Conservation (phyloP, 2,888 invertebrate genomes). For the Microctonus aethiopoides region DNA sequence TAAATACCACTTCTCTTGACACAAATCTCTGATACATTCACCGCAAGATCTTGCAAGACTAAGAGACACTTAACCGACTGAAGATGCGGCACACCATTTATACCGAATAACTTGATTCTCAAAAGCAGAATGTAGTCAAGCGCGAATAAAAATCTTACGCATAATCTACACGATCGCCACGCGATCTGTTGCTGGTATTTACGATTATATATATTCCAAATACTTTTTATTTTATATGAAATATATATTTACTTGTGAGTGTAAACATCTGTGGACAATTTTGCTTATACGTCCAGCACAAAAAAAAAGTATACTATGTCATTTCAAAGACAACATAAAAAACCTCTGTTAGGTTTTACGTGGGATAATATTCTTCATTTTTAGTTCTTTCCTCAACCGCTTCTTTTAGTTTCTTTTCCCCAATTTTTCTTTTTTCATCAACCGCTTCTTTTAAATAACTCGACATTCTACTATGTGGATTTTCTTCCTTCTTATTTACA, state of each 20-base stretch:
- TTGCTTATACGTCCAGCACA: background rate
- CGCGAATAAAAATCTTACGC: slow-evolving; percentile 1
- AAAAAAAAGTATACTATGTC: too few relatives aligned
- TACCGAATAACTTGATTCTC: slow-evolving; percentile 8
- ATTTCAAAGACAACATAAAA: too few relatives aligned
- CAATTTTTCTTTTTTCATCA: too few relatives aligned
- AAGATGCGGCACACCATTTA: background rate
- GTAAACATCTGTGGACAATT: background rate
- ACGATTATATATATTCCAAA: background rate
- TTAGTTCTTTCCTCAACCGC: too few relatives aligned
- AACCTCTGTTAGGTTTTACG: too few relatives aligned
- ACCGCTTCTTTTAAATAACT: too few relatives aligned
- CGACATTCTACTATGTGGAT: too few relatives aligned
- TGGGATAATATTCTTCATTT: too few relatives aligned
- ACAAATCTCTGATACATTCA: slow-evolving; percentile 17
- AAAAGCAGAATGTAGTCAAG: background rate
- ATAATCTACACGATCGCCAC: slow-evolving; percentile 17
- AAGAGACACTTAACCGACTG: background rate
- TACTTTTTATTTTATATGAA: background rate
- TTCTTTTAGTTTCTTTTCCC: too few relatives aligned
- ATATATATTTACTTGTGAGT: background rate
- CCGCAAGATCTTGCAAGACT: slow-evolving; percentile 16
- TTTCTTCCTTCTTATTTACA: too few relatives aligned
- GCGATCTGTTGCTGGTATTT: slow-evolving; percentile 22
- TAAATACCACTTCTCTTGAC: background rate